Evolutionary conservation across 2,797 vertebrate genomes (phyloP), one percentile per base, ranked within the genome.

Genomic region (Diglossa cyanea): DNA sequence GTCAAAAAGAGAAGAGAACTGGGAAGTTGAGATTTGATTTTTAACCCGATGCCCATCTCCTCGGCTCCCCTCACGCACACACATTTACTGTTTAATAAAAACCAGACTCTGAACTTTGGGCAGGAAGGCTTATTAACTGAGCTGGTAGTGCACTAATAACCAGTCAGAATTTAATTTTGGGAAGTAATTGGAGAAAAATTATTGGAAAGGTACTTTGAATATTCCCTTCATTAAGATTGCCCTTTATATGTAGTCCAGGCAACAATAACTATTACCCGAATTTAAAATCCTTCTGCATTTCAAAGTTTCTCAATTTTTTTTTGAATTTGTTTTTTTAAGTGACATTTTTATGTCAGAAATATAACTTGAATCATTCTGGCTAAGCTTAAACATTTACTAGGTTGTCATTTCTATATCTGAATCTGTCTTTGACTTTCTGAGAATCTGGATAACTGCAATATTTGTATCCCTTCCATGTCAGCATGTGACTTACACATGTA

Each of bases 31-130:
- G 17, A 44, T 82, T 12, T 5, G 0, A 47, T 26, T 44, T 81
- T 21, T 66, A 20, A 91, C 15, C 15, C 58, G 30, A 42, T 18
- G 13, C 37, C 37, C 26, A 40, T 61, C 26, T 9, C 18, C 13
- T 39, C 1, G 0, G 2, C 26, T 37, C 8, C 8, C 8, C 10
- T 3, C 51, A 24, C 6, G 4, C 10, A 40, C 37, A 40, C 18
- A 40, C 9, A 35, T 76, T 44, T 44, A 9, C 39, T 53, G 31
- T 53, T 44, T 18, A 62, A 30, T 44, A 30, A 62, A 85, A 48
- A 26, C 14, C 60, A 35, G 28, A 66, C 10, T 10, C 35, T 76
- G 42, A 72, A 54, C n/a, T 54, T 65, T 8, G n/a, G 21, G 47
- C 8, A 78, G 31, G 45, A 92, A 74, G 5, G 21, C 13, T 71